Percentiles rank a stretch among this genome's conserved stretches.
Conservation (phyloP, 2,888 invertebrate species). For the Nephrotoma appendiculata region DNA sequence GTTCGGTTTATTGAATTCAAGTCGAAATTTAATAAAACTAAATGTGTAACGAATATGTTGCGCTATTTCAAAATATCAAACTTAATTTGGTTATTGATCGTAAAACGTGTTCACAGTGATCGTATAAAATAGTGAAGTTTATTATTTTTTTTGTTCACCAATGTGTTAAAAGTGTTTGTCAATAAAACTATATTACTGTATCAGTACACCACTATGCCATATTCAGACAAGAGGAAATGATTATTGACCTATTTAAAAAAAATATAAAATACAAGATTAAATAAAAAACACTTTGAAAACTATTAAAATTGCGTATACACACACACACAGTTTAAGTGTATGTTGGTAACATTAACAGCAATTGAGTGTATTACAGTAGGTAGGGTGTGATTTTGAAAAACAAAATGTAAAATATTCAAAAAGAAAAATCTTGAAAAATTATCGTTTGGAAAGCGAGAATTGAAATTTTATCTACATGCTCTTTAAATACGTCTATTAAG, state of each 20-base stretch:
- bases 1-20: neutral
- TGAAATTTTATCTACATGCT: neutral
- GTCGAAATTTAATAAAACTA: neutral
- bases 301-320: neutral
- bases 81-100: too few species aligned
- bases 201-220: neutral
- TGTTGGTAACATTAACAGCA: neutral
- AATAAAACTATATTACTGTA: neutral
- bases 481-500: neutral
- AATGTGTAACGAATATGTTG: neutral
- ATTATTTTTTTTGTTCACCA: neutral
- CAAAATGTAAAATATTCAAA: too few species aligned
- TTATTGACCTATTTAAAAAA: neutral
- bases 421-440: neutral
- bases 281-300: neutral
- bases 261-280: neutral
- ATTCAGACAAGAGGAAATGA: neutral
- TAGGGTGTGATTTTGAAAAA: neutral
- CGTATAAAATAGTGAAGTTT: too few species aligned
- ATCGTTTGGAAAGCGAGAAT: neutral
- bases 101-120: too few species aligned
- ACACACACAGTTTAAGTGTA: neutral
- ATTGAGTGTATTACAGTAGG: neutral
- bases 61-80: neutral
- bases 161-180: neutral